Conservation (phyloP, 2,888 invertebrate genomes). For the Coenonympha glycerion region DNA sequence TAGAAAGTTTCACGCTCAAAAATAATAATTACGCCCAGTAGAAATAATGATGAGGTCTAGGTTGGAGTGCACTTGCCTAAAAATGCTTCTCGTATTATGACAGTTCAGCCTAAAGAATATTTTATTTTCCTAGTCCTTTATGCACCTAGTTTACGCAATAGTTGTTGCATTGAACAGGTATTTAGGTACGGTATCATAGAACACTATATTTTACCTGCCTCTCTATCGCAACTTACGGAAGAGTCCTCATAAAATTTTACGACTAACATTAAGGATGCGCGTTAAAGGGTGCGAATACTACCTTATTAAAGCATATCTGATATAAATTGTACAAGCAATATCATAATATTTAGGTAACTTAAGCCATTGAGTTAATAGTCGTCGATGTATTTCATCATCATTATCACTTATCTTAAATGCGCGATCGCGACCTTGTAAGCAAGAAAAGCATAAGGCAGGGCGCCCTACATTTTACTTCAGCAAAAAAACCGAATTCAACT, state of each 20-base stretch:
- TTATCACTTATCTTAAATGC: no score
- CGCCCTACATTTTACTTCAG: no score
- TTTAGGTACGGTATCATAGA: slow-evolving; percentile 28
- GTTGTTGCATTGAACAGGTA: neutral
- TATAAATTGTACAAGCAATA: slow-evolving; percentile 10
- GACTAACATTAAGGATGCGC: slow-evolving; percentile 48
- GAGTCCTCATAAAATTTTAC: slow-evolving; percentile 61
- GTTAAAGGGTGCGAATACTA: slow-evolving; percentile 46
- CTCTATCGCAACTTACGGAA: slow-evolving; percentile 54
- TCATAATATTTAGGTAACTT: neutral
- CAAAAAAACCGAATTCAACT: no score
- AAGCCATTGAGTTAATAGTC: neutral
- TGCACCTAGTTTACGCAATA: neutral
- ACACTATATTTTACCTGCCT: slow-evolving; percentile 56
- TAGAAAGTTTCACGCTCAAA: no score
- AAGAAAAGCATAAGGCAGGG: no score
- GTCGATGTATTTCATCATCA: no score
- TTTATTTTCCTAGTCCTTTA: slow-evolving; percentile 15
- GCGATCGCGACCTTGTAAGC: no score
- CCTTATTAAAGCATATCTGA: slow-evolving; percentile 46
- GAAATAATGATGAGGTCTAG: no score
- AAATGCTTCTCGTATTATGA: no score
- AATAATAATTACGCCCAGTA: no score
- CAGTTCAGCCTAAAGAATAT: slow-evolving; percentile 19
- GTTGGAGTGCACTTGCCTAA: no score